Evolutionary conservation across 2,797 vertebrate genomes (phyloP), one percentile per base, ranked within the genome.

Genomic region (Heliangelus exortis): DNA sequence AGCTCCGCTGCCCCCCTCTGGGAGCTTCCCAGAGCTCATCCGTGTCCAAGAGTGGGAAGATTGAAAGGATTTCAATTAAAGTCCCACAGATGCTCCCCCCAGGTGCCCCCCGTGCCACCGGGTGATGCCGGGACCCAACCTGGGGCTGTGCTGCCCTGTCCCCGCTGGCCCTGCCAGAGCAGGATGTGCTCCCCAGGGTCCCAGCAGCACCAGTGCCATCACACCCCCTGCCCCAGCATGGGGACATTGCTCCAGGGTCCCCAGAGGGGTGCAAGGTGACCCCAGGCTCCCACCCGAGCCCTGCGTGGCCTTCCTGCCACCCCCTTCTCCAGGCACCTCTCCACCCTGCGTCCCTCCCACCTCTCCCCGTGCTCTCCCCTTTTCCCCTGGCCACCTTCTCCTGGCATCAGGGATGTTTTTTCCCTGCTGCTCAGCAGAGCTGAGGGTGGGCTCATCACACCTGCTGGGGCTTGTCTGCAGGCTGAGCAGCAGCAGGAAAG

Each of bases 401-500:
- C 51, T 29, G 26, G 15, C 47, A 22, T 19, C 36, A 33, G 29
- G 13, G 39, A 66, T 92, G 90, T 53, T 92, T 84, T 89, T 87
- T 89, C 78, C 66, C 36, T 0, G 0, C 67, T 3, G 19, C n/a
- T 3, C 15, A 3, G 26, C 2, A 4, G 36, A 72, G 53, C 7
- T 28, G 33, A 57, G 21, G 39, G 39, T 39, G 77, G 77, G 22
- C 86, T 57, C 80, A 50, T 71, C 84, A 86, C 93, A 81, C 76
- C 8, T 41, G 28, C 78, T 28, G 16, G 83, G 87, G 65, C 68
- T 51, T 15, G 67, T 87, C 79, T 91, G 84, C 87, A 73, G 92
- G 80, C 69, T 90, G 92, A 96, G 91, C 81, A 89, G 81, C 61
- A 61, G 81, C 61, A 61, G 62, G 71, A 33, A 87, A 26, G 84